Percentiles rank a stretch among this genome's conserved stretches.
These are phyloP conservation scores for Hydrophis major DNA, from an alignment of 2,797 vertebrate species.

Conservation along the genomic window DNA sequence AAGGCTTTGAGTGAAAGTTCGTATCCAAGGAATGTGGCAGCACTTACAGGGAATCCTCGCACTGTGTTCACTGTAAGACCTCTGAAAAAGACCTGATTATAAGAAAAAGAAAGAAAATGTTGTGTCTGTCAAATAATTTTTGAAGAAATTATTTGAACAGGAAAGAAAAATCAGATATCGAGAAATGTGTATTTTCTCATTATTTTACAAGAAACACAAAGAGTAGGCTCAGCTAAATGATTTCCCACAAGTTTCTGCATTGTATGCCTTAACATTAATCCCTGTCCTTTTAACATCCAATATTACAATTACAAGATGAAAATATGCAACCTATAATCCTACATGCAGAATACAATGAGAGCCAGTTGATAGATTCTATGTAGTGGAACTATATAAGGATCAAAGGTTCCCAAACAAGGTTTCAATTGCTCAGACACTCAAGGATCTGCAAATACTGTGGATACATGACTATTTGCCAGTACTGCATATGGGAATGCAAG, in stretches of 20 bases:
- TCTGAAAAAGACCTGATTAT: conserved; percentile 87
- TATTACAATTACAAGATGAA: not conserved
- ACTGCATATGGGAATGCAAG: not conserved
- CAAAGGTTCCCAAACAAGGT: not conserved
- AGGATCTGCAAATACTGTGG: not conserved
- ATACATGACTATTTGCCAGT: not conserved
- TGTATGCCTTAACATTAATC: not conserved
- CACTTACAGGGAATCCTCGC: conserved; percentile 92
- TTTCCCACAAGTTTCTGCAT: not conserved
- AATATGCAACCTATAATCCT: not conserved
- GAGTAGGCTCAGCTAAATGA: not conserved
- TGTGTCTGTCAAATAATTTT: conserved; percentile 2
- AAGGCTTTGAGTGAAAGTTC: conserved; percentile 90
- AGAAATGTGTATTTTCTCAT: not conserved
- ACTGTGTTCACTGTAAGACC: conserved; percentile 86
- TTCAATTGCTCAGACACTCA: not conserved
- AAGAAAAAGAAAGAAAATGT: conserved; percentile 30
- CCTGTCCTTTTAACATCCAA: not conserved
- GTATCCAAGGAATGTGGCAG: conserved; percentile 94
- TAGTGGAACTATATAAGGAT: not conserved
- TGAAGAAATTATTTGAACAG: conserved; percentile 19
- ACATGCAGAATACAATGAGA: not conserved
- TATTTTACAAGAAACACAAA: not conserved
- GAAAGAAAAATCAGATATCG: not conserved
- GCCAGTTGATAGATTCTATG: not conserved